Evolutionary conservation across 2,797 vertebrate species (phyloP).

Genomic region (Antennarius maculatus): DNA sequence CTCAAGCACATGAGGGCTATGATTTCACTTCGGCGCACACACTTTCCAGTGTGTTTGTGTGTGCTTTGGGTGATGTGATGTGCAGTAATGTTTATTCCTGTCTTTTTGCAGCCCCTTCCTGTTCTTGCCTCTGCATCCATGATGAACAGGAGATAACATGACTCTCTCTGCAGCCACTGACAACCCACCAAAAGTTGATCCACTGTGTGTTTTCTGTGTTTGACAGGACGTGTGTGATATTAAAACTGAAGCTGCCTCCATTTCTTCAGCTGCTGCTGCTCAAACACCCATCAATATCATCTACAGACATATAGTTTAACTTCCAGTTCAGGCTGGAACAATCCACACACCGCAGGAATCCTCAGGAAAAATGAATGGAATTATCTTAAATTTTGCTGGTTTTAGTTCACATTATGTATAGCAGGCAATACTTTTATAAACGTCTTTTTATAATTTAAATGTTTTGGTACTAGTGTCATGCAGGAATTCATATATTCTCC

Average conservation of each 20-base stretch:
- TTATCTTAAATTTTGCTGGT: not conserved
- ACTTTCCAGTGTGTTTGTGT: slow-evolving; percentile 18
- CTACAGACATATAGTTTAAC: slow-evolving; percentile 25
- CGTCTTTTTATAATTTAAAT: not conserved
- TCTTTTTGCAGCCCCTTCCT: slow-evolving; percentile 9
- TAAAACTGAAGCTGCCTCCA: slow-evolving; percentile 18
- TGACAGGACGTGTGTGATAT: slow-evolving; percentile 13
- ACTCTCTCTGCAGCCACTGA: slow-evolving; percentile 7
- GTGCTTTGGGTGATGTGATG: not conserved
- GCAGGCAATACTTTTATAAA: not conserved
- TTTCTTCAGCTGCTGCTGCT: slow-evolving; percentile 6
- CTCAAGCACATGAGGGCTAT: slow-evolving; percentile 37
- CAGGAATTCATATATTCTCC: too few relatives aligned
- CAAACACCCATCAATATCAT: slow-evolving; percentile 16
- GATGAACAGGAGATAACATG: slow-evolving; percentile 14
- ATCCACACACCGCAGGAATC: slow-evolving; percentile 5
- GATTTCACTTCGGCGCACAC: slow-evolving; percentile 66
- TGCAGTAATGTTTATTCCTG: slow-evolving; percentile 1
- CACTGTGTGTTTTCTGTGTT: slow-evolving; percentile 5
- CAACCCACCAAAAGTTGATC: slow-evolving; percentile 1
- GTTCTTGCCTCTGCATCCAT: not conserved
- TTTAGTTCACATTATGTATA: not conserved
- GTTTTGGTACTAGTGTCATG: not conserved
- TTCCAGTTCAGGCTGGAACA: slow-evolving; percentile 18
- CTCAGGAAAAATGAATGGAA: slow-evolving; percentile 23